A percentile compares a stretch with the other conserved stretches of the same genome.
Conservation (phyloP, 2,797 vertebrate species). For the Melopsittacus undulatus region DNA sequence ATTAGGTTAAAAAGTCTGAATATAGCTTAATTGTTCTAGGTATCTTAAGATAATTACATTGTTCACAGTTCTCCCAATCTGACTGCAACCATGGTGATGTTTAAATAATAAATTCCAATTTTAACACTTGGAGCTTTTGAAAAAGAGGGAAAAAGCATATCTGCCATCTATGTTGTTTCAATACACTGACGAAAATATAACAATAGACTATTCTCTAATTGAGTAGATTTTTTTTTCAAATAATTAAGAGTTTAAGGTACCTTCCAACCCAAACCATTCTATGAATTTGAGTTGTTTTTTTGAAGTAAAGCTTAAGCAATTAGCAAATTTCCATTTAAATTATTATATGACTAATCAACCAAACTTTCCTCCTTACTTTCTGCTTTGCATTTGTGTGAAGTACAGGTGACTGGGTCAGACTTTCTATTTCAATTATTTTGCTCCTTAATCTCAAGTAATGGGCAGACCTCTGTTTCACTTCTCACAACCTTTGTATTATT, state of each 20-base stretch:
- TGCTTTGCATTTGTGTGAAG: background rate
- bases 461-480: background rate
- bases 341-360: background rate
- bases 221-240: background rate
- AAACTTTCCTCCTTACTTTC: background rate
- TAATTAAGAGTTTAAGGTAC: background rate
- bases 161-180: background rate
- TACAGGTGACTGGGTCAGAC: background rate
- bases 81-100: background rate
- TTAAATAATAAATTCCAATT: background rate
- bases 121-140: background rate
- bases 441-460: background rate
- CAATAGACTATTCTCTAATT: background rate
- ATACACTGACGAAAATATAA: background rate
- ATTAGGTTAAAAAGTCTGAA: background rate
- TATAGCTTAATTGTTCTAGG: background rate
- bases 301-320: background rate
- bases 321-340: background rate
- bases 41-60: background rate
- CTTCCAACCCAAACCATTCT: background rate
- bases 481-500: background rate
- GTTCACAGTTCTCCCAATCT: background rate
- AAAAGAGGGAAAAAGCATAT: background rate
- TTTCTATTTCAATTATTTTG: conserved; percentile 14
- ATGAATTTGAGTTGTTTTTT: background rate